These are phyloP conservation scores for Lepidurus packardi DNA, from an alignment of 1,140 invertebrate species.

Conservation along the genomic window DNA sequence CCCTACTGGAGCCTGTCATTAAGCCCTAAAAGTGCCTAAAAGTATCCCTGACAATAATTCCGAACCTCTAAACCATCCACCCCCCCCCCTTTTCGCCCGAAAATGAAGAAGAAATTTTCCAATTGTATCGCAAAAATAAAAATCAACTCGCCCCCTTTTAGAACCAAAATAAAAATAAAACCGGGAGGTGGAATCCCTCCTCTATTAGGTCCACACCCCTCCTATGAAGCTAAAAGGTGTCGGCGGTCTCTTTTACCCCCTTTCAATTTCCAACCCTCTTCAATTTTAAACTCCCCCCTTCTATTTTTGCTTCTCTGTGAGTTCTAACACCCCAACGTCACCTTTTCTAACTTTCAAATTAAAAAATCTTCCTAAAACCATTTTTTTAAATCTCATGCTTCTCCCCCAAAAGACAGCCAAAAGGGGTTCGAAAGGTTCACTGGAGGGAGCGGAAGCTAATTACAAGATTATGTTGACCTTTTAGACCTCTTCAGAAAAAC, in stretches of 20 bases:
- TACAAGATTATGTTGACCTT: not conserved
- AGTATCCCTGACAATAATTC: not conserved
- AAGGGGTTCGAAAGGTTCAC: no score
- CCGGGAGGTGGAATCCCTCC: not conserved
- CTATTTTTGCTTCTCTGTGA: not conserved
- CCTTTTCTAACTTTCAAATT: constrained; percentile 6
- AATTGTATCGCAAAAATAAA: not conserved
- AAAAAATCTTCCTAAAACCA: not conserved
- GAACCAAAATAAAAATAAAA: not conserved
- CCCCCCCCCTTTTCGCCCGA: not conserved
- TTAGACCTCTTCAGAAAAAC: not conserved
- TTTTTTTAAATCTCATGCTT: no score
- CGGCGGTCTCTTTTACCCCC: not conserved
- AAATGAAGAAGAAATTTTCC: not conserved
- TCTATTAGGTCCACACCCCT: not conserved
- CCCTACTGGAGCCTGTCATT: no score
- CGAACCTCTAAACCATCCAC: not conserved
- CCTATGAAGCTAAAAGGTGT: constrained; percentile 8
- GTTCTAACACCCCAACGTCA: not conserved
- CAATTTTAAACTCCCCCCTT: not conserved
- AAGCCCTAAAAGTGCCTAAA: not conserved
- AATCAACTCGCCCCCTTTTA: not conserved
- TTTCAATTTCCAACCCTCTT: not conserved
- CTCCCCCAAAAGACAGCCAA: no score
- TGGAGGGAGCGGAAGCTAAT: not conserved